These are phyloP conservation scores for Xestia c-nigrum DNA, from an alignment of 2,888 invertebrate species.

Conservation along the genomic window DNA sequence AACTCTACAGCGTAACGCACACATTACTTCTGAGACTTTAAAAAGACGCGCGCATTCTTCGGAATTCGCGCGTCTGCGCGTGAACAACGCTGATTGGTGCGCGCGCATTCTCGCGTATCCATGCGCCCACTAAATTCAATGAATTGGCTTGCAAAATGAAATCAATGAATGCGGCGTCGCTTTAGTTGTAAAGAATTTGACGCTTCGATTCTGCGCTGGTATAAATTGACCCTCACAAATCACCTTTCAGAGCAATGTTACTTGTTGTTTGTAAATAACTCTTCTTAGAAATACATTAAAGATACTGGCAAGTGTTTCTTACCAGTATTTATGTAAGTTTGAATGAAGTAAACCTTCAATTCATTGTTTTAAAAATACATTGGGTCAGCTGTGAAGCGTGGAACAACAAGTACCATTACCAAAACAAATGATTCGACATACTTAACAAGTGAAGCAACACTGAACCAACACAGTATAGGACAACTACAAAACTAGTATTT, in stretches of 20 bases:
- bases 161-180: no score
- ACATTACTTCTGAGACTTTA: no score
- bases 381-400: conserved; percentile 6
- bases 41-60: no score
- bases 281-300: conserved; percentile 20
- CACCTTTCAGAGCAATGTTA: conserved; percentile 64
- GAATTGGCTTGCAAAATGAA: no score
- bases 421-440: conserved; percentile 67
- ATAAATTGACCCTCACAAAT: conserved; percentile 36
- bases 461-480: conserved; percentile 74
- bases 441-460: conserved; percentile 75
- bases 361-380: conserved; percentile 31
- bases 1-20: no score
- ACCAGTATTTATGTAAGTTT: conserved; percentile 9
- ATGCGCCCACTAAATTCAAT: no score
- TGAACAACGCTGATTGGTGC: no score
- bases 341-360: conserved; percentile 27
- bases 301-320: neutral
- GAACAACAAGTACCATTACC: conserved; percentile 73
- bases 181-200: no score
- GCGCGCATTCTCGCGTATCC: no score
- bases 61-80: no score
- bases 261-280: conserved; percentile 55
- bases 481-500: conserved; percentile 70
- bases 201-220: no score